Evolutionary conservation across 2,113 vertebrate genomes (phyloP).

Genomic region (Trogon surrucura): DNA sequence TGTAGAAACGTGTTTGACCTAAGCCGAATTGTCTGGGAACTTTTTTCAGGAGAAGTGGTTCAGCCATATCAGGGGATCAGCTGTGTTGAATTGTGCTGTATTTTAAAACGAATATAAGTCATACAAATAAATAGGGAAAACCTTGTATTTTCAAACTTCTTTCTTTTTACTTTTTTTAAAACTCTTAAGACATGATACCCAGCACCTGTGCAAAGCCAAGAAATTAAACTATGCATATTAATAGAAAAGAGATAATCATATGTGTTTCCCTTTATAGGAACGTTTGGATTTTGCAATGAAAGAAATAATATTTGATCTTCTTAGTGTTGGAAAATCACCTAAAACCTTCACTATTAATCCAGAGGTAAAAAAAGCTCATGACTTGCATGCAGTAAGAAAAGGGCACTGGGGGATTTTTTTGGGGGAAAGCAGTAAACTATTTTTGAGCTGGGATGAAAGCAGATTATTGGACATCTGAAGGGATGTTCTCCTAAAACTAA

Average conservation of each 20-base stretch:
- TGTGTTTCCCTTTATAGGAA: slow-evolving; percentile 80
- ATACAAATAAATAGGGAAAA: not conserved
- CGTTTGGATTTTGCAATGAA: slow-evolving; percentile 99
- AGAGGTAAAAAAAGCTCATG: slow-evolving; percentile 82
- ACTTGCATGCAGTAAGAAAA: not conserved
- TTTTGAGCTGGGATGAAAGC: not conserved
- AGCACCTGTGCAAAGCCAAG: not conserved
- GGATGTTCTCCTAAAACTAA: not conserved
- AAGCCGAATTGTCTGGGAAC: not conserved
- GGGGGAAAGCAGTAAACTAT: not conserved
- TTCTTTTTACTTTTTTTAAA: not conserved
- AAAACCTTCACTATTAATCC: slow-evolving; percentile 99
- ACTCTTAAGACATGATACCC: not conserved
- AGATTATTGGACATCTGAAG: not conserved
- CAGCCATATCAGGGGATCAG: not conserved
- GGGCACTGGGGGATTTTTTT: not conserved
- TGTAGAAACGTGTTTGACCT: not conserved
- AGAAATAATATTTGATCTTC: slow-evolving; percentile 99
- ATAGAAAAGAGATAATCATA: not conserved
- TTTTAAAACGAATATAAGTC: not conserved
- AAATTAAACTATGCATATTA: not conserved
- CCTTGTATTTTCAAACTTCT: not conserved
- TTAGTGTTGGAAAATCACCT: slow-evolving; percentile 97
- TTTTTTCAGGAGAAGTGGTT: not conserved
- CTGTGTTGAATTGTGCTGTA: not conserved